Conservation (phyloP, 1,140 invertebrate species). For the Drosophila bocqueti region DNA sequence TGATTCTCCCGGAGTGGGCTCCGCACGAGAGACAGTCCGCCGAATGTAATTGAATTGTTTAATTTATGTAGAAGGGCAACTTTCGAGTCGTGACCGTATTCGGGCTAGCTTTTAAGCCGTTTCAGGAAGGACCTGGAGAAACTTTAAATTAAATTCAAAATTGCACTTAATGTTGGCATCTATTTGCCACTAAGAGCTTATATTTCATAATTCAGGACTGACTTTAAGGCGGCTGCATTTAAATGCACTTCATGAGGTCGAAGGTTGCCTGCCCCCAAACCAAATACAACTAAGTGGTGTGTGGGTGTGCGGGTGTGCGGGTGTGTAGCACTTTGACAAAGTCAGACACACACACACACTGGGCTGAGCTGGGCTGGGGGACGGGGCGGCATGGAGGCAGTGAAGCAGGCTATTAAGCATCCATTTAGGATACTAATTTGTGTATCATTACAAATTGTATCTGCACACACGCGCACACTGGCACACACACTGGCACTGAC, state of each 20-base stretch:
- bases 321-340: constrained; percentile 26
- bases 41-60: constrained; percentile 18
- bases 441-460: constrained; percentile 84
- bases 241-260: constrained; percentile 43
- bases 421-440: constrained; percentile 85
- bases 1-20: not conserved
- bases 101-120: not conserved
- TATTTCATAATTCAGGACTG: constrained; percentile 1
- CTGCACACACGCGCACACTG: constrained; percentile 49
- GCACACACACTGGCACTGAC: constrained; percentile 7
- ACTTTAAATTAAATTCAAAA: not conserved
- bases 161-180: no score
- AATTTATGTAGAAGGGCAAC: not conserved
- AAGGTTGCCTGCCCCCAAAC: constrained; percentile 12
- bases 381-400: constrained; percentile 2
- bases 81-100: constrained; percentile 11
- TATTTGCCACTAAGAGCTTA: not conserved
- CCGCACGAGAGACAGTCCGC: not conserved
- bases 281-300: constrained; percentile 27
- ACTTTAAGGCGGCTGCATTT: constrained; percentile 56
- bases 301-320: constrained; percentile 10
- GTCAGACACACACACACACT: constrained; percentile 26
- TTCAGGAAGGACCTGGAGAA: not conserved
- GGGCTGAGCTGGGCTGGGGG: not conserved
- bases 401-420: constrained; percentile 79